Evolutionary conservation across 2,797 vertebrate genomes (phyloP), one percentile per base, ranked within the genome.

Genomic region (Mionectes olivaceus): DNA sequence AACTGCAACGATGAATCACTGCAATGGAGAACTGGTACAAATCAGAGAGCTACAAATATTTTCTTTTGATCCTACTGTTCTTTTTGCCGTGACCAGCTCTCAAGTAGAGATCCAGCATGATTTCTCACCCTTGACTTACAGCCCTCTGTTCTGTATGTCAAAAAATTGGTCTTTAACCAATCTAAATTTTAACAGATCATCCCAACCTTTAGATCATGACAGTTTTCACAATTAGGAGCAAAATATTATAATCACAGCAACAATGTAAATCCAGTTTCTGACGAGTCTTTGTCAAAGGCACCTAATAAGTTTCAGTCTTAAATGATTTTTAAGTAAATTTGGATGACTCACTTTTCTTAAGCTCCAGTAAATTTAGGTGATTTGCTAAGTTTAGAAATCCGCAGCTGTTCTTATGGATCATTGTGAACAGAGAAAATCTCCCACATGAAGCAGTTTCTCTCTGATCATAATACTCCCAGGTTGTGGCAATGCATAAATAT

Each of bases 1-100:
- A 80, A 60, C 60, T 89, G 68, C 64, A 92, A 27, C 55, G 77
- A 86, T 61, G 65, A 93, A 91, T 94, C 76, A 83, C 76, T 64
- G 39, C 60, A 61, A 19, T 30, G 7, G 57, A 87, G 71, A 95
- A 78, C 39, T 28, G 28, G 46, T 64, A 89, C 44, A 92, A 67
- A 87, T 60, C 59, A 93, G 43, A 87, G 57, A 25, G 47, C 32
- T 75, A 76, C 77, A 56, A 78, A 41, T 76, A 63, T 30, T 19
- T 90, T 60, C 76, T 88, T 88, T 83, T 46, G 39, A 77, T 69
- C 76, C 25, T 68, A 59, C 74, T n/a, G 32, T 35, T 94, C 37
- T 82, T 94, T 92, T 84, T 79, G 50, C 70, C 37, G 30, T 37
- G 50, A 79, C 0, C 0, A 11, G 46, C 50, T 90, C 55, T 73